A percentile compares a stretch with the other conserved stretches of the same genome.
Evolutionary conservation across 2,113 vertebrate genomes (phyloP).

Genomic region (Prinia subflava): DNA sequence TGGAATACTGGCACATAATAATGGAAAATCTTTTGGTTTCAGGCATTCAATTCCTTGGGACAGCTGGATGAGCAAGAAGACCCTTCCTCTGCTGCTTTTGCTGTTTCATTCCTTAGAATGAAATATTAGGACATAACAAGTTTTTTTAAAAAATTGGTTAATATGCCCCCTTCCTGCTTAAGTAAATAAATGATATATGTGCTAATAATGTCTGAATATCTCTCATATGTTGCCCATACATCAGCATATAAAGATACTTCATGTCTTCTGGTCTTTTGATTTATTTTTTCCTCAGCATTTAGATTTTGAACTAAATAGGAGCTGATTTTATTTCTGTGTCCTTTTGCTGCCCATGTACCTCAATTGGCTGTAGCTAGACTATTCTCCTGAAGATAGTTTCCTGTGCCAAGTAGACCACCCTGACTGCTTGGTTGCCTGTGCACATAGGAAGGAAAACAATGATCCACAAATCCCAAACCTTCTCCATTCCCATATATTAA

Average conservation of each 20-base stretch:
- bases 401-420: not conserved
- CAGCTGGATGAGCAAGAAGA: not conserved
- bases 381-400: not conserved
- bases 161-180: not conserved
- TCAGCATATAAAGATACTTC: not conserved
- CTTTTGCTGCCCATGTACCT: not conserved
- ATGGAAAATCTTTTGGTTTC: not conserved
- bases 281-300: not conserved
- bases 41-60: not conserved
- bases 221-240: not conserved
- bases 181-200: not conserved
- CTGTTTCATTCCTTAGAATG: not conserved
- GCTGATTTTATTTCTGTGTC: not conserved
- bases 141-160: not conserved
- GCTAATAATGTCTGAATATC: not conserved
- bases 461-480: not conserved
- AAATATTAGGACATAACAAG: not conserved
- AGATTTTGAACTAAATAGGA: not conserved
- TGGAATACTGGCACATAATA: fast-evolving
- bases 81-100: not conserved
- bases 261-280: not conserved
- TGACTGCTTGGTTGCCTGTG: not conserved
- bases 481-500: not conserved
- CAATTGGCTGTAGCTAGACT: not conserved
- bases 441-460: not conserved